Conservation (phyloP, 2,113 vertebrate genomes). For the Psophia crepitans region DNA sequence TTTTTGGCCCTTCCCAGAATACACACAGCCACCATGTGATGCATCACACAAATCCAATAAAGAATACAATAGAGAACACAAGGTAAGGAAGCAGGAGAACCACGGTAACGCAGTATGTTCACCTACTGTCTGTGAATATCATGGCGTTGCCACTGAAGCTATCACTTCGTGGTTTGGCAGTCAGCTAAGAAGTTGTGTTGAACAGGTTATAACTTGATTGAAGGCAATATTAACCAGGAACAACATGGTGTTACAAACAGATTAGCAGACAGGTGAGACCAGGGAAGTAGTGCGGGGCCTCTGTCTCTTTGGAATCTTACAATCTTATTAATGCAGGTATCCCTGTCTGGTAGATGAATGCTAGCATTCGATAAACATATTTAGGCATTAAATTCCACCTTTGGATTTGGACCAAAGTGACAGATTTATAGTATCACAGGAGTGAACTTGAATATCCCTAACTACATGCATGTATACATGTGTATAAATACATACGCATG, state of each 20-base stretch:
- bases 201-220: neutral
- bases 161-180: neutral
- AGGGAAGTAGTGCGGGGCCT: neutral
- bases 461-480: neutral
- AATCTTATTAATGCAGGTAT: neutral
- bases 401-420: neutral
- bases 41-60: neutral
- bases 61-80: neutral
- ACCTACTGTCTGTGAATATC: neutral
- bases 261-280: neutral
- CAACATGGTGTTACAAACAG: neutral
- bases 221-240: neutral
- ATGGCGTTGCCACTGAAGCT: neutral
- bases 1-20: neutral
- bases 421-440: neutral
- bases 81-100: neutral
- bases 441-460: neutral
- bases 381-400: neutral
- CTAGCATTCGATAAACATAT: neutral
- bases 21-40: neutral
- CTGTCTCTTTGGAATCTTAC: neutral
- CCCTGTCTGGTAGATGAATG: neutral
- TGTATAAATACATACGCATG: neutral
- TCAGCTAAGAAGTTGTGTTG: neutral
- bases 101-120: neutral